These are phyloP conservation scores for Brachionus rubens DNA, from an alignment of 1,140 invertebrate species.

Conservation along the genomic window DNA sequence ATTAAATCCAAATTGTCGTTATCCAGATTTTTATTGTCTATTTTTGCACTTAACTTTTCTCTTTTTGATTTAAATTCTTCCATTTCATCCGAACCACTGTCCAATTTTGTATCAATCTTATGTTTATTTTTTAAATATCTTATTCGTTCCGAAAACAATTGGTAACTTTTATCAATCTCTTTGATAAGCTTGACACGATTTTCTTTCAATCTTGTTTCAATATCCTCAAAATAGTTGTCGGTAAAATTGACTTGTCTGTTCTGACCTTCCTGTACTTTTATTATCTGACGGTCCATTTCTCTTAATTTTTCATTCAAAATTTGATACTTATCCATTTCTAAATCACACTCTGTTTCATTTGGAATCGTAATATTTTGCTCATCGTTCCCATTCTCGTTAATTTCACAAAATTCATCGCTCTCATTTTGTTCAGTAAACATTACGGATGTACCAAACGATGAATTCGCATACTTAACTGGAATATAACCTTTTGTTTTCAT, in stretches of 20 bases:
- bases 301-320: background rate
- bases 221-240: slow-evolving; percentile 7
- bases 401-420: background rate
- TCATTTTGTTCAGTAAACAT: background rate
- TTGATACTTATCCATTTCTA: background rate
- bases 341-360: background rate
- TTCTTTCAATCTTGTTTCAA: background rate
- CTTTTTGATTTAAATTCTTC: slow-evolving; percentile 9
- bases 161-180: slow-evolving; percentile 11
- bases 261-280: background rate
- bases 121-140: slow-evolving; percentile 17
- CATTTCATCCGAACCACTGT: background rate
- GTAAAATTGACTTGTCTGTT: background rate
- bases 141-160: background rate
- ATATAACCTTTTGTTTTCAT: slow-evolving; percentile 1
- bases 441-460: background rate
- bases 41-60: slow-evolving; percentile 8
- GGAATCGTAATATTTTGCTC: background rate
- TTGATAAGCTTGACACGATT: background rate
- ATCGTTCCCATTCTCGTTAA: background rate
- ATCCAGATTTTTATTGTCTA: background rate
- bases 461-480: background rate
- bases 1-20: slow-evolving; percentile 3
- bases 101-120: background rate
- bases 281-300: background rate